Conservation (phyloP, 2,888 invertebrate genomes). For the Chymomyza amoena region DNA sequence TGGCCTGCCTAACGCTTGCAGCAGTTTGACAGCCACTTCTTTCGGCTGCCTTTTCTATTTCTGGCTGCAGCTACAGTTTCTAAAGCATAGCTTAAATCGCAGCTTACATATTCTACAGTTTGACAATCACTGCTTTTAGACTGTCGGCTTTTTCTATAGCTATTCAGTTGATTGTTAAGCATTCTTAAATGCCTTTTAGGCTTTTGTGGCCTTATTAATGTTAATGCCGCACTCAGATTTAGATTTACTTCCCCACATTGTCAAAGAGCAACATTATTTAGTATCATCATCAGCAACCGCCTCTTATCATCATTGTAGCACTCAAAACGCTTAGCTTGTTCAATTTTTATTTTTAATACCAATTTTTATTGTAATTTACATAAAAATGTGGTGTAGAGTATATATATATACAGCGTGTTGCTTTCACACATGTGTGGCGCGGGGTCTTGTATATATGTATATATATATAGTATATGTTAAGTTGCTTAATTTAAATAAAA, state of each 20-base stretch:
- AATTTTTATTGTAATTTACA: constrained; percentile 62
- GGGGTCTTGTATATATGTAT: background rate
- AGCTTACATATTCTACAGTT: background rate
- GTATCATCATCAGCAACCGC: background rate
- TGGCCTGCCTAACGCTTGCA: background rate
- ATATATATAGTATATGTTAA: constrained; percentile 22
- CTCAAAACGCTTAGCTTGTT: constrained; percentile 1
- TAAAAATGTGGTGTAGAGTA: constrained; percentile 56
- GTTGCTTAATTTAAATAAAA: constrained; percentile 69
- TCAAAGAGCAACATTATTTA: background rate
- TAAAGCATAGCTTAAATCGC: too few species aligned
- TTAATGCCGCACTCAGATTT: background rate
- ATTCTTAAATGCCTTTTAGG: background rate
- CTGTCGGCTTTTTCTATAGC: background rate
- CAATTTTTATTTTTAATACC: constrained; percentile 28
- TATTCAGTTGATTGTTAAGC: background rate
- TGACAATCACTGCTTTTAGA: background rate
- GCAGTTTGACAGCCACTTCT: background rate
- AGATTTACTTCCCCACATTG: background rate
- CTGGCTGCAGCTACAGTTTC: background rate
- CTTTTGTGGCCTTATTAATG: background rate
- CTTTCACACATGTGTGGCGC: constrained; percentile 17
- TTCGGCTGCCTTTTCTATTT: background rate
- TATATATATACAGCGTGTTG: constrained; percentile 7
- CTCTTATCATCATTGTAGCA: constrained; percentile 49